These are phyloP conservation scores for Trichonephila clavata DNA, from an alignment of 1,140 invertebrate species.

Conservation along the genomic window DNA sequence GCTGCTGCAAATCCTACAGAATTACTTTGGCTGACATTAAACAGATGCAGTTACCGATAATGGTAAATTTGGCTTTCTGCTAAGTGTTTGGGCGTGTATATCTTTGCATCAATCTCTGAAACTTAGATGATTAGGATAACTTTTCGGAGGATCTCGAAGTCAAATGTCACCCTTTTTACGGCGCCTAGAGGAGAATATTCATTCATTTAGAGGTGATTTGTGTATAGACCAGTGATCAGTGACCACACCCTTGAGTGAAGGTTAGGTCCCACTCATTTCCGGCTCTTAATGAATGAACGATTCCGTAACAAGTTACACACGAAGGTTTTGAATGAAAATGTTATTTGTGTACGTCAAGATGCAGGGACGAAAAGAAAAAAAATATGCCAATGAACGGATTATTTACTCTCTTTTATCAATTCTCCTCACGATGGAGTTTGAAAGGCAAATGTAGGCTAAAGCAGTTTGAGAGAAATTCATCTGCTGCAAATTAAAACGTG, in stretches of 20 bases:
- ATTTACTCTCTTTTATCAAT: neutral
- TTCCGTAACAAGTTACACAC: conserved; percentile 46
- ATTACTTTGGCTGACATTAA: too few species aligned
- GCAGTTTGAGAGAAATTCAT: neutral
- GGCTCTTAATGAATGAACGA: conserved; percentile 72
- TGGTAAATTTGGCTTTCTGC: neutral
- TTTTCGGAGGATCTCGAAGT: neutral
- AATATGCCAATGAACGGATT: neutral
- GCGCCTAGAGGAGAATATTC: neutral
- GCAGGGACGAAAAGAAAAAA: neutral
- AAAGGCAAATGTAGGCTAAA: neutral
- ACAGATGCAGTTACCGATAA: too few species aligned
- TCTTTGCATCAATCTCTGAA: neutral
- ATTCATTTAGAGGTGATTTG: conserved; percentile 46
- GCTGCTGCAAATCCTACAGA: too few species aligned
- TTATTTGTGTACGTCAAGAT: neutral
- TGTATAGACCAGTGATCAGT: neutral
- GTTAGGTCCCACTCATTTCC: conserved; percentile 73
- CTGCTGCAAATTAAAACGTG: conserved; percentile 20
- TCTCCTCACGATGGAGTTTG: neutral
- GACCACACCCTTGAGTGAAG: conserved; percentile 56
- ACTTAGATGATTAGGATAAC: neutral
- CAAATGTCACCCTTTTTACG: neutral
- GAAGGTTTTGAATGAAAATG: neutral
- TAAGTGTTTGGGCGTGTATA: neutral